Evolutionary conservation across 2,888 invertebrate species (phyloP), one percentile per base, ranked within the genome.

Genomic region (Micoletzkya japonica): DNA sequence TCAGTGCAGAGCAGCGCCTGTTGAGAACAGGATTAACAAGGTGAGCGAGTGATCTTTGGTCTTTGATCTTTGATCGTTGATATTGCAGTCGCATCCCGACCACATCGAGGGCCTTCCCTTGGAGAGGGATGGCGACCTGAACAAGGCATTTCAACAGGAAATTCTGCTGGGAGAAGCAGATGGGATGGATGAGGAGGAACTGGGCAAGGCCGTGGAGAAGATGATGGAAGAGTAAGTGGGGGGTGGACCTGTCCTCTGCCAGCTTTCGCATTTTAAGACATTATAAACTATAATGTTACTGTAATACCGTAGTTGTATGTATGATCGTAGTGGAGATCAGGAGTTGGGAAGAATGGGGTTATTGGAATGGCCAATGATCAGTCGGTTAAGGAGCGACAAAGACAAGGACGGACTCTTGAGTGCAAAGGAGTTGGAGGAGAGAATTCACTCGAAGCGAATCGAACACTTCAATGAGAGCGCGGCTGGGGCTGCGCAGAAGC

Each of bases 61-160:
- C 44, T 44, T 44, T 44, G 44, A 44, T 44, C 44, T 44, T 44
- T 44, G 44, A 44, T 44, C 14, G 10, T 14, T 44, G 44, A 44
- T n/a, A n/a, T n/a, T n/a, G n/a, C n/a, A n/a, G n/a, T n/a, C n/a
- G n/a, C n/a, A 76, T 14, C 76, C 77, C 17, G 74, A 74, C n/a
- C 88, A 88, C 79, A 74, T 88, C 34, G 86, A 88, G 73, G 87
- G 83, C 24, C 84, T 88, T 2, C 86, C 86, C 64, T 80, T 88
- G 74, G 88, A 88, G 76, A 84, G 87, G 66, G 87, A 88, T 81
- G 88, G 88, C 3, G 86, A 87, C 76, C 71, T 88, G 14, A 88
- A 88, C 72, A 85, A 85, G 52, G 85, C 87, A 7, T 88, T 86
- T 72, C 85, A 86, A 73, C 86, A 87, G 73, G 88, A 88, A 78